These are phyloP conservation scores for Lithophane semibrunnea DNA, from an alignment of 2,888 invertebrate genomes.

Conservation along the genomic window DNA sequence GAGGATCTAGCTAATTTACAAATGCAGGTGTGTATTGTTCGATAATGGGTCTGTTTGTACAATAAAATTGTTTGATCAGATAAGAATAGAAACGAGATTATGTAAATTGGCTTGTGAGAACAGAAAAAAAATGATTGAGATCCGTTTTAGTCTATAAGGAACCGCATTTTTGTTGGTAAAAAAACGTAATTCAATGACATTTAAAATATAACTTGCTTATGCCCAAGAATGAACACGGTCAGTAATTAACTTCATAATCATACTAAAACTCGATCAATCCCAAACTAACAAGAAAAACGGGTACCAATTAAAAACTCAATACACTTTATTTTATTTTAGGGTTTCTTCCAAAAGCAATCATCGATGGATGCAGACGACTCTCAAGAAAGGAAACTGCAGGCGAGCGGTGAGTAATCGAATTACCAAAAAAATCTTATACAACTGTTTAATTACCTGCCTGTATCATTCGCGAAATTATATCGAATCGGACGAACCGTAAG, in stretches of 20 bases:
- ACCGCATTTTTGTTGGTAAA: constrained; percentile 8
- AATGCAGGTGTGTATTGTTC: constrained; percentile 83
- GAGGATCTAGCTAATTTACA: constrained; percentile 89
- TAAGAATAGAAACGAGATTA: constrained; percentile 63
- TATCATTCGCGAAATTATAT: constrained; percentile 47
- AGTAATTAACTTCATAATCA: constrained; percentile 33
- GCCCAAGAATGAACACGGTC: constrained; percentile 3
- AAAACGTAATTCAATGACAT: constrained; percentile 22
- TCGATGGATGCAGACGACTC: constrained; percentile 87
- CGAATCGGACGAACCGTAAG: constrained; percentile 47
- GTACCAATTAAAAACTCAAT: constrained; percentile 49
- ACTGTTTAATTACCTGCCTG: constrained; percentile 44
- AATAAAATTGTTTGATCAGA: constrained; percentile 55
- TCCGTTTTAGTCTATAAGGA: constrained; percentile 6
- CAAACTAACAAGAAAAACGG: constrained; percentile 47
- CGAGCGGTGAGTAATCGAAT: constrained; percentile 82
- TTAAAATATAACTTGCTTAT: constrained; percentile 15
- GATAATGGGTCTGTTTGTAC: constrained; percentile 53
- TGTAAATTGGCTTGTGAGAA: constrained; percentile 53
- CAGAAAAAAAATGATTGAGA: constrained; percentile 3
- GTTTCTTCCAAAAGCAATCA: constrained; percentile 88
- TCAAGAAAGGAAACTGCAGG: constrained; percentile 87
- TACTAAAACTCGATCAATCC: constrained; percentile 36
- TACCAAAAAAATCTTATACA: constrained; percentile 28
- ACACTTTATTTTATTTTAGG: constrained; percentile 72